phyloP scores from a whole-genome alignment of 2,113 vertebrate genomes.

The Pelusios castaneus region DNA sequence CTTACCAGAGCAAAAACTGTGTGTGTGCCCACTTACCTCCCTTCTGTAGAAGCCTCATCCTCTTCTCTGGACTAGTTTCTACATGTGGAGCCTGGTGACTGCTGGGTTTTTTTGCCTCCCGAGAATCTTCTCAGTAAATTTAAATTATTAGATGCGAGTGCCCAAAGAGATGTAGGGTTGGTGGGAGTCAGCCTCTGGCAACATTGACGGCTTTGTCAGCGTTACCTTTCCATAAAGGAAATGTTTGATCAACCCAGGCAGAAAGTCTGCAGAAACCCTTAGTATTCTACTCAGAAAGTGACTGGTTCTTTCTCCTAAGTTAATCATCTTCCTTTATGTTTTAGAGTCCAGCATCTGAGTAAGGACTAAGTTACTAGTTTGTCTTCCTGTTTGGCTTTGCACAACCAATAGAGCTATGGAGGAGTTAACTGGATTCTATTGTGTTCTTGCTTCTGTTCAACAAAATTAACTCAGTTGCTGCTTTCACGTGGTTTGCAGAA shows the following conservation, averaged over 20 bases:
- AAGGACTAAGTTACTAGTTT: not conserved
- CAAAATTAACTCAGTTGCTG: not conserved
- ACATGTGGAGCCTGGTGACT: not conserved
- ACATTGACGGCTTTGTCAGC: not conserved
- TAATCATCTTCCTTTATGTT: not conserved
- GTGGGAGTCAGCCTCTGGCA: not conserved
- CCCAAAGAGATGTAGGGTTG: not conserved
- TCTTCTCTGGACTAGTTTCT: not conserved
- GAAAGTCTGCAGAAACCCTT: not conserved
- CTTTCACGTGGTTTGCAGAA: not conserved
- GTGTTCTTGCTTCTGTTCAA: not conserved
- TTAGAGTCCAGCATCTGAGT: not conserved
- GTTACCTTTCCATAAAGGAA: not conserved
- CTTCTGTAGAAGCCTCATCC: not conserved
- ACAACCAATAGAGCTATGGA: too few species aligned
- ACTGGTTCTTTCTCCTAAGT: not conserved
- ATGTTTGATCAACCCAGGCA: not conserved
- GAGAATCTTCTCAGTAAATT: not conserved
- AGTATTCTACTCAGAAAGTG: not conserved
- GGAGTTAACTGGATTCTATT: too few species aligned
- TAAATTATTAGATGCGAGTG: not conserved
- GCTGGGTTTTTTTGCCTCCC: not conserved
- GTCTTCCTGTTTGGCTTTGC: not conserved
- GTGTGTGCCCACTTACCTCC: not conserved
- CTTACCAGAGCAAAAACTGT: not conserved